phyloP scores from a whole-genome alignment of 2,888 invertebrate genomes.

The Lycia hirtaria region DNA sequence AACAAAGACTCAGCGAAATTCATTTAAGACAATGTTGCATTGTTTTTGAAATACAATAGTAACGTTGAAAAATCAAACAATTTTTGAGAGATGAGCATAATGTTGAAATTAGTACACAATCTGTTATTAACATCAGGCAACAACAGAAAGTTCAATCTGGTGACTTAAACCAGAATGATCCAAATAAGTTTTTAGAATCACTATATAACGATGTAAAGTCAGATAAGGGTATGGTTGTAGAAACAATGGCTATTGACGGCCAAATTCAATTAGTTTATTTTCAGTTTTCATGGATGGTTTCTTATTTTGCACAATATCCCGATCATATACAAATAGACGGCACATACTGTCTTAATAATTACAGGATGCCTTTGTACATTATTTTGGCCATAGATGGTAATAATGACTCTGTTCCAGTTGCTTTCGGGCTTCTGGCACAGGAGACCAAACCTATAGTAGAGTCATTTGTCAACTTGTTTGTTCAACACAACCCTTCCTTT shows the following conservation, averaged over 20 bases:
- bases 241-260: constrained; percentile 6
- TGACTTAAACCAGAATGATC: neutral
- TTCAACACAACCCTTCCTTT: constrained; percentile 2
- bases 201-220: constrained; percentile 1
- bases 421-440: constrained; percentile 4
- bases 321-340: constrained; percentile 18
- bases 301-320: constrained; percentile 15
- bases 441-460: constrained; percentile 4
- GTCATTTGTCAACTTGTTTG: neutral
- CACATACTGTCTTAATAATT: constrained; percentile 18
- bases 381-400: constrained; percentile 19
- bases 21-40: too few species aligned
- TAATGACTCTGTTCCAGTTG: constrained; percentile 9
- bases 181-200: neutral
- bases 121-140: neutral
- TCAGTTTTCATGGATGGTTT: constrained; percentile 18
- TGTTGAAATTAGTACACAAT: neutral
- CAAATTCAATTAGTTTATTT: constrained; percentile 9
- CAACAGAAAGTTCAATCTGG: neutral
- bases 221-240: constrained; percentile 9
- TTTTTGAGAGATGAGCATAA: neutral
- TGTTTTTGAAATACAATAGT: too few species aligned
- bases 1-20: too few species aligned
- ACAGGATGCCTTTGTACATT: constrained; percentile 16
- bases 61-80: too few species aligned